These are phyloP conservation scores for Malurus elegans DNA, from an alignment of 2,113 vertebrate genomes.

Conservation along the genomic window DNA sequence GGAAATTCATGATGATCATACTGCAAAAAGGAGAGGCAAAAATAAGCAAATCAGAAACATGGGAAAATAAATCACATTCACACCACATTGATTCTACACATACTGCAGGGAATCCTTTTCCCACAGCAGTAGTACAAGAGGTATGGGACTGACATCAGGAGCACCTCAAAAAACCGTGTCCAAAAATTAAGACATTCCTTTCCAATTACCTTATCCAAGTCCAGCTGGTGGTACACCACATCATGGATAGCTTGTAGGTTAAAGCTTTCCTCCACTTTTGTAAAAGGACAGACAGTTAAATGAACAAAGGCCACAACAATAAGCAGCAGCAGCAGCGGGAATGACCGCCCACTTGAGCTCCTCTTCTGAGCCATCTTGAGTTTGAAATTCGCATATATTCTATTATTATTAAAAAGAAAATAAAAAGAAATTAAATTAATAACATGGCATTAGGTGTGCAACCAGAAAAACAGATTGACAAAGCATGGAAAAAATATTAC, in stretches of 20 bases:
- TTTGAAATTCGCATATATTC: background rate
- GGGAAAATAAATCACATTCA: background rate
- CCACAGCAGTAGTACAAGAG: too few species aligned
- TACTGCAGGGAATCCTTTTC: background rate
- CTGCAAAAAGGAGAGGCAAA: constrained; percentile 69
- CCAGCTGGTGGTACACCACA: constrained; percentile 85
- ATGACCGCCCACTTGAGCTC: background rate
- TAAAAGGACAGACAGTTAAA: constrained; percentile 85
- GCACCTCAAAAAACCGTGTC: background rate
- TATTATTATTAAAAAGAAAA: background rate
- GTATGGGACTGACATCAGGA: too few species aligned
- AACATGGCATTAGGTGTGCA: background rate
- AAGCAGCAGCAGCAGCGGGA: constrained; percentile 73
- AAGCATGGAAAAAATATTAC: background rate
- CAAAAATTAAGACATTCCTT: background rate
- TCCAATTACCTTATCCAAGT: constrained; percentile 81
- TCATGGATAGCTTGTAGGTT: constrained; percentile 92
- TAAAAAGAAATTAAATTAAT: background rate
- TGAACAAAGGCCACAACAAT: constrained; percentile 75
- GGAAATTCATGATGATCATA: constrained; percentile 96
- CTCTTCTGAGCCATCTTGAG: constrained; percentile 79
- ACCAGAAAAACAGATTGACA: background rate
- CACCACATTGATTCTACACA: background rate
- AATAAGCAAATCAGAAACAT: background rate
- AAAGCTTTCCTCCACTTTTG: constrained; percentile 98